These are phyloP conservation scores for Bos indicus DNA, from an alignment of 2,113 vertebrate species.

Conservation along the genomic window DNA sequence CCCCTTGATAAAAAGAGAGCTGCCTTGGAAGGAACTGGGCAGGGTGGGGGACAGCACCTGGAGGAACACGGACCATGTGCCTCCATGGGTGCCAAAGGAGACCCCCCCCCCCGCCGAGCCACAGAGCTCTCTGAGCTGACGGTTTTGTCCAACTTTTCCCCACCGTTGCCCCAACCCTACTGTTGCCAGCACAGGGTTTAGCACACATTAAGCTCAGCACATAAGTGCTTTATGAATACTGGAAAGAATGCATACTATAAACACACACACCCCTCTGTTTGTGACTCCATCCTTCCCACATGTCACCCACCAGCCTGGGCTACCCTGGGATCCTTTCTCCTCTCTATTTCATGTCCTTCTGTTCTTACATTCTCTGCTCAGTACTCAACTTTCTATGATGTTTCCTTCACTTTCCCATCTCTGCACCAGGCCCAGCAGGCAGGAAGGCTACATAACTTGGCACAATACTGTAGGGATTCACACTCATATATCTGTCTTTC, in stretches of 20 bases:
- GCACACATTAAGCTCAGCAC: neutral
- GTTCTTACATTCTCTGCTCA: neutral
- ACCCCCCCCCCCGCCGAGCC: rapidly evolving
- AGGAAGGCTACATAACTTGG: neutral
- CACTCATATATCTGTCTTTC: neutral
- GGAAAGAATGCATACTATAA: neutral
- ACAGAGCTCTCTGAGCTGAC: neutral
- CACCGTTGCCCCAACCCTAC: neutral
- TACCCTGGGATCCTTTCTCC: rapidly evolving
- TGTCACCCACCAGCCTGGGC: neutral
- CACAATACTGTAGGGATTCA: neutral
- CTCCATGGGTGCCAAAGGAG: neutral
- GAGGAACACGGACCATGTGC: neutral
- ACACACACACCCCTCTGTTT: neutral
- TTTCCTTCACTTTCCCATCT: neutral
- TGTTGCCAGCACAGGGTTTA: neutral
- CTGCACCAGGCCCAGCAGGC: neutral
- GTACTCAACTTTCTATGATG: neutral
- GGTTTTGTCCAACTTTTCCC: neutral
- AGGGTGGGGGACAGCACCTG: neutral
- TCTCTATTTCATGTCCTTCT: neutral
- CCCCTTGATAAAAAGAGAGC: neutral
- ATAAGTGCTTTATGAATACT: neutral
- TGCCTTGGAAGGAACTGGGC: neutral
- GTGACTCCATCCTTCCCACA: neutral